Conservation (phyloP, 2,113 vertebrate genomes). For the human (Homo sapiens) region DNA sequence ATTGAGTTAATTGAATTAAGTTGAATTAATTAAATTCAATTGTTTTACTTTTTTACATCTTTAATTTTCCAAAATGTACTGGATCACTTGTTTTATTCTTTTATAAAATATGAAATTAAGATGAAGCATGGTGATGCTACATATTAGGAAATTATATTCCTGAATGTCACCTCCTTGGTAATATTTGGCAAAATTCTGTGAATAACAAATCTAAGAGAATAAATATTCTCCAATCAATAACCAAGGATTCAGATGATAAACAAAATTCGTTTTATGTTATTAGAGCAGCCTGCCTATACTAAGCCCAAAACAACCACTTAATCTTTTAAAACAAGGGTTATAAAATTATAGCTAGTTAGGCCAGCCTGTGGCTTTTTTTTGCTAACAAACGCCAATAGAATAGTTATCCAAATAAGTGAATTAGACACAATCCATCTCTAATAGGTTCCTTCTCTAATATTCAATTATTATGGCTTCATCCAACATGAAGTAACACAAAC, state of each 20-base stretch:
- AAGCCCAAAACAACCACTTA: slow-evolving; percentile 42
- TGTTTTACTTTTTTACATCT: background rate
- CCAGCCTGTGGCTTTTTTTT: background rate
- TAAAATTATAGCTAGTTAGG: slow-evolving; percentile 28
- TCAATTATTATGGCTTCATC: background rate
- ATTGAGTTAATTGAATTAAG: background rate
- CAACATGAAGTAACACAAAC: background rate
- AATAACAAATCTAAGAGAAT: slow-evolving; percentile 4
- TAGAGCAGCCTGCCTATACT: background rate
- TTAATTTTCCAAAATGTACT: slow-evolving; percentile 22
- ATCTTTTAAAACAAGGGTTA: slow-evolving; percentile 6
- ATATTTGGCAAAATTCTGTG: background rate
- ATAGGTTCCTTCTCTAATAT: background rate
- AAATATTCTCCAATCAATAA: background rate
- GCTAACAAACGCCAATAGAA: slow-evolving; percentile 58
- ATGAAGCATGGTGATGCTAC: background rate
- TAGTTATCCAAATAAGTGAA: slow-evolving; percentile 66
- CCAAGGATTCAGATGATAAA: background rate
- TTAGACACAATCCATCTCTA: slow-evolving; percentile 23
- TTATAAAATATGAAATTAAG: slow-evolving; percentile 12
- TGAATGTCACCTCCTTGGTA: background rate
- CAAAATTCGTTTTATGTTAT: slow-evolving; percentile 22
- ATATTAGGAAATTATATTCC: background rate
- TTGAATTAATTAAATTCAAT: background rate
- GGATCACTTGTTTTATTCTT: background rate